Base-by-base conservation (phyloP, 2,888 invertebrate genomes). In the Salticus scenicus region DNA sequence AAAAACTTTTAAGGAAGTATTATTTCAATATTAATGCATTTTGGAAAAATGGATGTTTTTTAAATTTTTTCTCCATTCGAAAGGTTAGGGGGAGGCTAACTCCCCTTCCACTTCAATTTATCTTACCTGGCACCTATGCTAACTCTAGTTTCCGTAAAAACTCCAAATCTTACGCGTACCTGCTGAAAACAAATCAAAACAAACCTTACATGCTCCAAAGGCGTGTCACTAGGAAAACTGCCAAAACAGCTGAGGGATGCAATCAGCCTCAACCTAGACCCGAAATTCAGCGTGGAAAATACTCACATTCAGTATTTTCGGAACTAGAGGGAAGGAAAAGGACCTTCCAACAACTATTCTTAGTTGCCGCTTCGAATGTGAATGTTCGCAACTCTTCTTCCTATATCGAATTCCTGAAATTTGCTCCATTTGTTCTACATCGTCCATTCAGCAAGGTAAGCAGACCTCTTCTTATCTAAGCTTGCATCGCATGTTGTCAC, bases 221-320 rank as follows among this genome's bases (percentile, higher is more conserved):
- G 30, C 30, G 30, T 30, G 66, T 17, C n/a, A 8, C 30, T 24
- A 30, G 66, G 31, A 66, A 14, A 66, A 30, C 24, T 66, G 66
- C 66, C 30, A 66, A 57, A 57, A 12, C 7, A 5, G 20, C 14
- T n/a, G 79, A 47, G 31, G 63, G 70, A 78, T 42, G 64, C 30
- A 70, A 30, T 42, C 71, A 71, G 69, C 42, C 57, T 24, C 57
- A 71, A 71, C 80, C 41, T 37, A 73, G 51, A 80, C 67, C 71
- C 67, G 27, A 37, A 41, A 63, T 81, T 41, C 67, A n/a, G 66
- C 37, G 57, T 30, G 82, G 37, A 77, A 77, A 73, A 77, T 82
- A 82, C 70, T 75, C 76, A 67, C 57, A 37, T 73, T 69, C 77
- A 77, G 83, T 84, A 84, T 84, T 84, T 84, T 84, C 41, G 77